A percentile compares a stretch with the other conserved stretches of the same genome.
These are phyloP conservation scores for Apantesis nais DNA, from an alignment of 2,888 invertebrate genomes.

Conservation along the genomic window DNA sequence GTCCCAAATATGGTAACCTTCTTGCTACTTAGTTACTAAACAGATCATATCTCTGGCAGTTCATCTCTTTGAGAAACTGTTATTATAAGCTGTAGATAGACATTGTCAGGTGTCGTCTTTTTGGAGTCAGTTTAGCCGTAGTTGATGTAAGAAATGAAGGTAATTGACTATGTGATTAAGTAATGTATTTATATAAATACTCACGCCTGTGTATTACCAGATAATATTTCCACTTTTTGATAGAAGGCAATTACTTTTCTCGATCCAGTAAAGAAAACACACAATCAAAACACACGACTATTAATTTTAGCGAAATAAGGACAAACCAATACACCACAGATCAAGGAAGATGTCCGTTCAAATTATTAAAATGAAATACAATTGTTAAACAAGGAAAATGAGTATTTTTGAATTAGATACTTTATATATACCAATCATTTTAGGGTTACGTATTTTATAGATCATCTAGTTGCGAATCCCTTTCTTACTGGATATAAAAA, in stretches of 20 bases:
- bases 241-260: neutral
- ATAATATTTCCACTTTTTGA: neutral
- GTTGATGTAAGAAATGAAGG: neutral
- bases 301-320: neutral
- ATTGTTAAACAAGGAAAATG: too few relatives aligned
- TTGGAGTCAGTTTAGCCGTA: constrained; percentile 11
- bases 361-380: neutral
- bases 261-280: neutral
- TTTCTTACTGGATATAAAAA: neutral
- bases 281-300: neutral
- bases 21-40: constrained; percentile 33
- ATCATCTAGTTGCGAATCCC: too few relatives aligned
- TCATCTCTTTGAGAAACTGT: constrained; percentile 45
- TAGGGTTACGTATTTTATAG: too few relatives aligned
- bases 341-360: too few relatives aligned
- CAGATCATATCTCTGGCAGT: constrained; percentile 39
- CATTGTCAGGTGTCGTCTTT: constrained; percentile 23
- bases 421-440: too few relatives aligned
- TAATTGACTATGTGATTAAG: neutral
- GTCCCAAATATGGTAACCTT: constrained; percentile 33
- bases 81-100: constrained; percentile 27
- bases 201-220: neutral
- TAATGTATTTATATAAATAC: neutral
- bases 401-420: too few relatives aligned
- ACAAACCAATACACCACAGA: neutral